phyloP scores from a whole-genome alignment of 2,888 invertebrate genomes.

The Drosophila dives region DNA sequence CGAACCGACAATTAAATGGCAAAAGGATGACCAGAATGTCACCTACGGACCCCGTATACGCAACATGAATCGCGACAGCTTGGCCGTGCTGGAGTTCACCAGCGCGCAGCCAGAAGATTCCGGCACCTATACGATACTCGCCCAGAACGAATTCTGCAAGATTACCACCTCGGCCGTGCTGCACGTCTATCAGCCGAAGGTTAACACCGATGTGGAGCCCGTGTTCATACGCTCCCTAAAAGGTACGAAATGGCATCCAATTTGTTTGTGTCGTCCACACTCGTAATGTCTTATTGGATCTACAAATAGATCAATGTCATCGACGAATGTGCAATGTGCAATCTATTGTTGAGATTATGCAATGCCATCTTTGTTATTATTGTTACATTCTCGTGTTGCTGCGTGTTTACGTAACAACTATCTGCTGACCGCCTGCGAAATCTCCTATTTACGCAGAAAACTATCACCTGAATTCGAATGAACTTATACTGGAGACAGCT shows the following conservation, averaged over 20 bases:
- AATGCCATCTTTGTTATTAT: slow-evolving; percentile 33
- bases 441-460: slow-evolving; percentile 86
- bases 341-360: slow-evolving; percentile 50
- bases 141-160: slow-evolving; percentile 90
- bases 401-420: slow-evolving; percentile 43
- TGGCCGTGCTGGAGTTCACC: slow-evolving; percentile 90
- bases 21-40: slow-evolving; percentile 88
- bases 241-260: slow-evolving; percentile 85
- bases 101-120: slow-evolving; percentile 89
- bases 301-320: slow-evolving; percentile 58
- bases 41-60: slow-evolving; percentile 81
- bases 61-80: slow-evolving; percentile 86
- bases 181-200: slow-evolving; percentile 87
- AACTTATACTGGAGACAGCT: slow-evolving; percentile 91
- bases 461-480: slow-evolving; percentile 90
- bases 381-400: slow-evolving; percentile 27
- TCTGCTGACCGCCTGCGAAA: slow-evolving; percentile 1
- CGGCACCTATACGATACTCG: slow-evolving; percentile 92
- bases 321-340: slow-evolving; percentile 55
- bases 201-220: slow-evolving; percentile 88
- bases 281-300: slow-evolving; percentile 27
- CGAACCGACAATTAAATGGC: slow-evolving; percentile 91
- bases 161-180: slow-evolving; percentile 89
- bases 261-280: slow-evolving; percentile 10
- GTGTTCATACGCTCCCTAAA: slow-evolving; percentile 91